These are phyloP conservation scores for Potorous gilbertii DNA, from an alignment of 2,797 vertebrate genomes.

Conservation along the genomic window DNA sequence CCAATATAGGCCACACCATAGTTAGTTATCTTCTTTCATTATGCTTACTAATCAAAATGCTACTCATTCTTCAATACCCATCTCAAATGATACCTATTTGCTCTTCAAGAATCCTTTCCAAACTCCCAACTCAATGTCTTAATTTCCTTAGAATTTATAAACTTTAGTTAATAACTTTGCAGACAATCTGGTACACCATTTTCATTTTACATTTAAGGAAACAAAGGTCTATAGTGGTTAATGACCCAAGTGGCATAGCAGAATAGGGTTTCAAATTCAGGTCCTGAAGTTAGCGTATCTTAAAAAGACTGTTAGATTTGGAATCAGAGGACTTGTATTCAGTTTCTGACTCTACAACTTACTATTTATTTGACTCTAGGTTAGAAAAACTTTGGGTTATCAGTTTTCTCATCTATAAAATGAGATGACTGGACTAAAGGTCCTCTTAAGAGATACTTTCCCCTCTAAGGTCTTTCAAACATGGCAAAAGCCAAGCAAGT, in stretches of 20 bases:
- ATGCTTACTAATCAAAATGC: neutral
- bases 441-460: constrained; percentile 5
- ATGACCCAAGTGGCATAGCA: neutral
- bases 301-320: neutral
- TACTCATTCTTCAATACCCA: neutral
- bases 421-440: neutral
- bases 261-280: neutral
- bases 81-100: neutral
- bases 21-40: neutral
- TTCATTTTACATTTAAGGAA: neutral
- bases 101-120: neutral
- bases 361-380: neutral
- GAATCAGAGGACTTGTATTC: neutral
- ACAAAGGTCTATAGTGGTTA: neutral
- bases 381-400: neutral
- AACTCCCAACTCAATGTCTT: neutral
- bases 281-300: neutral
- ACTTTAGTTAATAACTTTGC: neutral
- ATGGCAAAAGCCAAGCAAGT: neutral
- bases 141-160: neutral
- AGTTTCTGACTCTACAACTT: neutral
- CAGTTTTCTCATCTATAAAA: neutral
- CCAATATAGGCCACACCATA: neutral
- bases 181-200: neutral
- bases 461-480: neutral